Conservation (phyloP, 2,888 invertebrate species). For the Meteorus colon region DNA sequence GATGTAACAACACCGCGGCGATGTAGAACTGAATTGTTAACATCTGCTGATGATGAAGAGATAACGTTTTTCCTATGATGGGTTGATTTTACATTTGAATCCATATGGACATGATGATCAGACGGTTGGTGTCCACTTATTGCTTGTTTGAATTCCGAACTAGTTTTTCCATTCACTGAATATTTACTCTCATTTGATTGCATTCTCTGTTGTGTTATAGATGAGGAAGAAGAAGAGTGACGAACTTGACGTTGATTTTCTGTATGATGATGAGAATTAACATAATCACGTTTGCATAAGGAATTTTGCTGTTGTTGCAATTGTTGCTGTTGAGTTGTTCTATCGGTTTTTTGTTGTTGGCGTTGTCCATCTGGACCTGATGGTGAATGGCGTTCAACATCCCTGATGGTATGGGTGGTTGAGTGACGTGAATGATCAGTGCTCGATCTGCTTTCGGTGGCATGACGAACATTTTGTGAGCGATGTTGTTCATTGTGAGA, state of each 20-base stretch:
- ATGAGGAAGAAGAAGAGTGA: constrained; percentile 57
- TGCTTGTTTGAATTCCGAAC: constrained; percentile 76
- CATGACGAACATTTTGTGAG: constrained; percentile 47
- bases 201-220: constrained; percentile 66
- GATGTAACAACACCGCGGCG: constrained; percentile 82
- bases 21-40: constrained; percentile 85
- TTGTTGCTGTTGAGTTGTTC: constrained; percentile 52
- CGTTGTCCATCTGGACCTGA: constrained; percentile 32
- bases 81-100: constrained; percentile 56
- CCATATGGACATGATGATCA: constrained; percentile 51
- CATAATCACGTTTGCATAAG: constrained; percentile 60
- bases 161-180: constrained; percentile 70
- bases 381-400: constrained; percentile 37
- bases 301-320: constrained; percentile 37
- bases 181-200: constrained; percentile 72
- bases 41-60: constrained; percentile 81
- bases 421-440: constrained; percentile 46
- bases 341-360: constrained; percentile 53
- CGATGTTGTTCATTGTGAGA: constrained; percentile 49
- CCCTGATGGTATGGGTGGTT: constrained; percentile 44
- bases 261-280: constrained; percentile 61
- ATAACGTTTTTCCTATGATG: constrained; percentile 86
- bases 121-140: constrained; percentile 64
- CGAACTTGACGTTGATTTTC: constrained; percentile 54
- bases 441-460: constrained; percentile 52